Evolutionary conservation across 2,797 vertebrate genomes (phyloP).

Genomic region (Typhlichthys subterraneus): DNA sequence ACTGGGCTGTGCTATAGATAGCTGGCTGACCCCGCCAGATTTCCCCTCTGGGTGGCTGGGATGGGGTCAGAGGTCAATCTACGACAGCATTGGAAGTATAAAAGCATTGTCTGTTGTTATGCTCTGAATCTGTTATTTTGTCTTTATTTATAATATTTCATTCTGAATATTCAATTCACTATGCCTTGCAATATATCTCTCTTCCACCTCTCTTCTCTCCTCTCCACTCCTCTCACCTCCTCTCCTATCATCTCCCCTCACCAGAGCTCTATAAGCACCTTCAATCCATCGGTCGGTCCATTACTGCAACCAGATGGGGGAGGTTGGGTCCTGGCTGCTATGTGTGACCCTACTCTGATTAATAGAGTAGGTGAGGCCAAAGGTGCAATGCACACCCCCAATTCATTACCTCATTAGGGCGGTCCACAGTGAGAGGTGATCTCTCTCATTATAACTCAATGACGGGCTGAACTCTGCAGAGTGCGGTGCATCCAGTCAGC

Average conservation of each 20-base stretch:
- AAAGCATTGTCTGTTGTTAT: conserved; percentile 14
- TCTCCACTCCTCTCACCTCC: not conserved
- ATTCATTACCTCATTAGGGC: conserved; percentile 81
- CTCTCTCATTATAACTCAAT: conserved; percentile 76
- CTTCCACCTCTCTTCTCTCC: not conserved
- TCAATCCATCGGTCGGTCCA: conserved; percentile 69
- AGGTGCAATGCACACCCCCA: conserved; percentile 63
- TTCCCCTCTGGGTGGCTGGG: conserved; percentile 40
- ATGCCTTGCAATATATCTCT: conserved; percentile 3
- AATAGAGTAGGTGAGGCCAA: conserved; percentile 80
- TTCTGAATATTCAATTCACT: not conserved
- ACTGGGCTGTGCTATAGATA: conserved; percentile 25
- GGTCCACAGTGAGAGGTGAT: conserved; percentile 76
- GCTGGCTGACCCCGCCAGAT: conserved; percentile 36
- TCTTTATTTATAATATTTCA: not conserved
- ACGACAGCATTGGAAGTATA: conserved; percentile 31
- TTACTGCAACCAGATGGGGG: conserved; percentile 71
- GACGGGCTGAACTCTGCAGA: conserved; percentile 61
- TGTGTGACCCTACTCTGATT: conserved; percentile 78
- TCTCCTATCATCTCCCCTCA: conserved; percentile 33
- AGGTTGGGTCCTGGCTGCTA: conserved; percentile 60
- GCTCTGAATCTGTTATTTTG: conserved; percentile 9
- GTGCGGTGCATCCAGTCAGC: conserved; percentile 43
- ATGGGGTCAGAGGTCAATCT: conserved; percentile 42
- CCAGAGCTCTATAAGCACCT: conserved; percentile 70